phyloP scores from a whole-genome alignment of 2,888 invertebrate species.

The Macrosoma leucophasiata region DNA sequence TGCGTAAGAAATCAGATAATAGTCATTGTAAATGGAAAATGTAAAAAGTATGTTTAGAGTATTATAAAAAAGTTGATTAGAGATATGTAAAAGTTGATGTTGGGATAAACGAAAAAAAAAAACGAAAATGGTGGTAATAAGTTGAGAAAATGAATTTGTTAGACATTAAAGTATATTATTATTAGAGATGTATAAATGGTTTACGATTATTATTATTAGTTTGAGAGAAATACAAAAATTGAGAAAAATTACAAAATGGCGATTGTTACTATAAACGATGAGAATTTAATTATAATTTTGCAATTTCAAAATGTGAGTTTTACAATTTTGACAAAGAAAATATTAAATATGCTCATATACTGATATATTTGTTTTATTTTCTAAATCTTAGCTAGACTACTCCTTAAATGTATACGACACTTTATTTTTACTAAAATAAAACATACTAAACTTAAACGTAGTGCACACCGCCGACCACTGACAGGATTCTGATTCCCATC shows the following conservation, averaged over 20 bases:
- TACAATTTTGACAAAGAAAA: conserved; percentile 76
- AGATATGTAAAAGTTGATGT: conserved; percentile 64
- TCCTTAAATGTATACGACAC: too few species aligned
- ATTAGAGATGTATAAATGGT: conserved; percentile 74
- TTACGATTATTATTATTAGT: conserved; percentile 73
- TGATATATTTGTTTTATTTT: conserved; percentile 46
- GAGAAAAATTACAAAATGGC: conserved; percentile 63
- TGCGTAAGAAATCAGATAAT: conserved; percentile 50
- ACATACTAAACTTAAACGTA: too few species aligned
- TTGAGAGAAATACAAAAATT: conserved; percentile 63
- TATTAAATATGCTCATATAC: conserved; percentile 76
- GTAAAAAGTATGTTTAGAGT: conserved; percentile 70
- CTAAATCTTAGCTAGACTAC: too few species aligned
- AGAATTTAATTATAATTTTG: conserved; percentile 76
- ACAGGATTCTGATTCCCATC: too few species aligned
- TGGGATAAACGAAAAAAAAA: conserved; percentile 55
- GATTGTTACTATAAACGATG: conserved; percentile 75
- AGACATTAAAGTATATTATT: conserved; percentile 74
- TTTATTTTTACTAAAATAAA: too few species aligned
- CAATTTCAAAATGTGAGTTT: conserved; percentile 76
- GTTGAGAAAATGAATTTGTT: conserved; percentile 74
- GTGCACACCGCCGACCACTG: too few species aligned
- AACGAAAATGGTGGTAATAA: conserved; percentile 59
- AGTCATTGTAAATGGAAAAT: conserved; percentile 61
- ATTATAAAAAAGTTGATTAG: conserved; percentile 66